These are phyloP conservation scores for Pomacea maculata DNA, from an alignment of 1,140 invertebrate genomes.

Conservation along the genomic window DNA sequence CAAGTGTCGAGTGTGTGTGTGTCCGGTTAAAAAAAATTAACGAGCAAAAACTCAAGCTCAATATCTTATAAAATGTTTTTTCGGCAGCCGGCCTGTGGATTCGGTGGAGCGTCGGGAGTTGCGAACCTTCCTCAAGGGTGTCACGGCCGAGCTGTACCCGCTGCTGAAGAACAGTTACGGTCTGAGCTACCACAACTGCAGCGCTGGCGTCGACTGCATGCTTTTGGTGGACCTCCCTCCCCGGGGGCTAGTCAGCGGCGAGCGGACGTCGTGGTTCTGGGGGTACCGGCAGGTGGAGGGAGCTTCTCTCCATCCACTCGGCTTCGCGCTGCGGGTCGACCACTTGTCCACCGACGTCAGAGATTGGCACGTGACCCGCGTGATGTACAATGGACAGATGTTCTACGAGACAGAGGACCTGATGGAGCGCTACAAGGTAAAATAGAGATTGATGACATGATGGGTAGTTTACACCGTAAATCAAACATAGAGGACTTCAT, in stretches of 20 bases:
- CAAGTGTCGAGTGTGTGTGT: no score
- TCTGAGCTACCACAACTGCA: conserved; percentile 55
- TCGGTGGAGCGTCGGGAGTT: conserved; percentile 47
- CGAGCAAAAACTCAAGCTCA: no score
- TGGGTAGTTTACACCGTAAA: conserved; percentile 1
- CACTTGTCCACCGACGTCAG: conserved; percentile 40
- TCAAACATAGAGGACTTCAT: no score
- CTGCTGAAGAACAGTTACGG: conserved; percentile 52
- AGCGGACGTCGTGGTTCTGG: conserved; percentile 53
- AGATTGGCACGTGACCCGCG: conserved; percentile 46
- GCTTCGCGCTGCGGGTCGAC: conserved; percentile 54
- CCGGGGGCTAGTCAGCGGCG: conserved; percentile 40
- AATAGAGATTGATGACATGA: conserved; percentile 25
- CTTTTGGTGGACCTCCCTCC: conserved; percentile 50
- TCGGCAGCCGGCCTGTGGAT: conserved; percentile 45
- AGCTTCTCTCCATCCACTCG: conserved; percentile 52
- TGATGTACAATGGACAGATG: conserved; percentile 54
- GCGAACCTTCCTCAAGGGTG: conserved; percentile 36
- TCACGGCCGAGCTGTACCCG: conserved; percentile 39
- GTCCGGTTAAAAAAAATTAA: no score
- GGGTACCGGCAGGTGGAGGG: conserved; percentile 54
- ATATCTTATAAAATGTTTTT: background rate
- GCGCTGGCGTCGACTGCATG: conserved; percentile 42
- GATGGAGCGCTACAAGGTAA: conserved; percentile 37
- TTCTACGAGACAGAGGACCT: conserved; percentile 49